Evolutionary conservation across 2,888 invertebrate genomes (phyloP).

Genomic region (Mythimna impura): DNA sequence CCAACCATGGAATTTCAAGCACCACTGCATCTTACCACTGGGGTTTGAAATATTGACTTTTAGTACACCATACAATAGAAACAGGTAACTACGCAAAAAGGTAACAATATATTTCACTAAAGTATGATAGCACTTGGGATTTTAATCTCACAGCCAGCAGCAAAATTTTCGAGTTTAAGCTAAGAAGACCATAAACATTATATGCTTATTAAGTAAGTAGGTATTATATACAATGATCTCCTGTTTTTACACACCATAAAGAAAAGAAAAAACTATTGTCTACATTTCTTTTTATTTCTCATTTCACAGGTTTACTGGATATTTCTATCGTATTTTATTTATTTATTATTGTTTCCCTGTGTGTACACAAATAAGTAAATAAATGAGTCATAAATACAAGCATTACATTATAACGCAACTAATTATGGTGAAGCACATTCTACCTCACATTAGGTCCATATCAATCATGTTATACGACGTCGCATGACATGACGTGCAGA

Average conservation of each 20-base stretch:
- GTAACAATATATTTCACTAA: too few relatives aligned
- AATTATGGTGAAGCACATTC: slow-evolving; percentile 61
- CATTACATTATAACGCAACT: slow-evolving; percentile 13
- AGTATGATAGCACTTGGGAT: background rate
- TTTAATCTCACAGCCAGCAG: background rate
- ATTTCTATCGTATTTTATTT: too few relatives aligned
- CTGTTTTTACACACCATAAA: too few relatives aligned
- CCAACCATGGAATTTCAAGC: slow-evolving; percentile 50
- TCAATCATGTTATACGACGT: slow-evolving; percentile 52
- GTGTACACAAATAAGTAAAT: background rate
- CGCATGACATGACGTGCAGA: slow-evolving; percentile 45
- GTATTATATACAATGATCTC: too few relatives aligned
- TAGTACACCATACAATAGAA: background rate
- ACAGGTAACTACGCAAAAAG: background rate
- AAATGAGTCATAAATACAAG: background rate
- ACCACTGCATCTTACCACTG: slow-evolving; percentile 32
- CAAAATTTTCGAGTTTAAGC: background rate
- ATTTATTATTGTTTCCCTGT: too few relatives aligned
- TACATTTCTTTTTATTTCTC: too few relatives aligned
- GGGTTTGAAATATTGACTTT: slow-evolving; percentile 31
- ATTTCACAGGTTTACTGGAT: too few relatives aligned
- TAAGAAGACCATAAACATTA: too few relatives aligned
- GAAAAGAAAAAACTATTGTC: too few relatives aligned
- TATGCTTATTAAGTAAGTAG: too few relatives aligned
- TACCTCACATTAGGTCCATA: slow-evolving; percentile 42